Percentiles rank a stretch among this genome's conserved stretches.
Conservation (phyloP, 1,140 invertebrate genomes). For the Aleiodes sp. region DNA sequence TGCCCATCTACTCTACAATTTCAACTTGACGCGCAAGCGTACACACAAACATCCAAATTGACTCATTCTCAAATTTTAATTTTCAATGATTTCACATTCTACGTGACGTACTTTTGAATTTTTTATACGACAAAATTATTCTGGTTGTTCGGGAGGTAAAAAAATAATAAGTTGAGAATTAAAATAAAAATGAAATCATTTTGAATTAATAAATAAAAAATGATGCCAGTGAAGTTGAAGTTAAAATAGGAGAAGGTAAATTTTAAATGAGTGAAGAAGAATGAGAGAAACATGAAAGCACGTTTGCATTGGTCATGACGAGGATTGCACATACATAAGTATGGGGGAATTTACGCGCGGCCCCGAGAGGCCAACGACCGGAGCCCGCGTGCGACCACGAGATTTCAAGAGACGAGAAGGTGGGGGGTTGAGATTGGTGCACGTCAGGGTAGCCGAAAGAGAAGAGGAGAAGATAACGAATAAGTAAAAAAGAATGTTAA, state of each 20-base stretch:
- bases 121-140: no score
- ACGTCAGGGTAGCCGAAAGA: slow-evolving; percentile 3
- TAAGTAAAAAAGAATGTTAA: not conserved
- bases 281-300: not conserved
- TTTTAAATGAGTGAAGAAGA: not conserved
- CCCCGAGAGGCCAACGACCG: slow-evolving; percentile 62
- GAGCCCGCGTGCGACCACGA: slow-evolving; percentile 48
- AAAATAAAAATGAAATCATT: no score
- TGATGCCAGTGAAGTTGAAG: not conserved
- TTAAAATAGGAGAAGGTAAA: not conserved
- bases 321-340: slow-evolving; percentile 30
- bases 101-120: no score
- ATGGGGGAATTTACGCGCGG: slow-evolving; percentile 50
- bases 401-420: slow-evolving; percentile 7
- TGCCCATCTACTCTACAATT: slow-evolving; percentile 24
- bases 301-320: slow-evolving; percentile 43
- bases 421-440: slow-evolving; percentile 26
- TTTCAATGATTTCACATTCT: not conserved
- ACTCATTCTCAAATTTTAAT: not conserved
- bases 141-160: no score
- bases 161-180: no score
- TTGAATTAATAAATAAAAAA: no score
- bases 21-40: slow-evolving; percentile 44
- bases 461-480: slow-evolving; percentile 30
- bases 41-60: not conserved